Evolutionary conservation across 2,888 invertebrate genomes (phyloP).

Genomic region (Vanessa cardui): DNA sequence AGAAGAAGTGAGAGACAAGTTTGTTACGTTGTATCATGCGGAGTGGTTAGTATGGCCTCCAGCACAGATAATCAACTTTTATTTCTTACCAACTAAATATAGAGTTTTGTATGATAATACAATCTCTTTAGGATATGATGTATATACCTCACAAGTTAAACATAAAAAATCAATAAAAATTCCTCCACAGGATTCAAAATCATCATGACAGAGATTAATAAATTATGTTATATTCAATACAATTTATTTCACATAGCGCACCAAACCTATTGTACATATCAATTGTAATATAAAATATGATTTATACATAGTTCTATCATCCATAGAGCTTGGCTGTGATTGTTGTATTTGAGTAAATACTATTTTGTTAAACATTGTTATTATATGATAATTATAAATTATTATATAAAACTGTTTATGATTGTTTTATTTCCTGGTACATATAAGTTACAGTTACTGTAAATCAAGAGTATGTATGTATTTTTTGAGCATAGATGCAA

Average conservation of each 20-base stretch:
- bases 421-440: slow-evolving; percentile 10
- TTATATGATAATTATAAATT: slow-evolving; percentile 21
- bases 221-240: neutral
- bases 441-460: no score
- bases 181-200: slow-evolving; percentile 31
- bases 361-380: slow-evolving; percentile 19
- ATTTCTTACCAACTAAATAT: slow-evolving; percentile 91
- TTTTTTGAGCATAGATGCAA: no score
- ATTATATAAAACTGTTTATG: slow-evolving; percentile 15
- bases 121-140: slow-evolving; percentile 93
- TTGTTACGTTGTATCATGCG: slow-evolving; percentile 89
- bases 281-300: slow-evolving; percentile 18
- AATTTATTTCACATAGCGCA: slow-evolving; percentile 5
- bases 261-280: slow-evolving; percentile 1
- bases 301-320: slow-evolving; percentile 14
- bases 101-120: slow-evolving; percentile 95
- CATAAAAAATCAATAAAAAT: slow-evolving; percentile 69
- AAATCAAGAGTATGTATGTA: no score
- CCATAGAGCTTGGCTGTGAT: slow-evolving; percentile 35
- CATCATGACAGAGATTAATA: neutral
- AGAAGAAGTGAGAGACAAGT: slow-evolving; percentile 88
- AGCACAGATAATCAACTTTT: slow-evolving; percentile 96
- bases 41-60: slow-evolving; percentile 98
- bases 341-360: slow-evolving; percentile 26
- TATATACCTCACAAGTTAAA: slow-evolving; percentile 93